Percentiles rank a stretch among this genome's conserved stretches.
Evolutionary conservation across 2,797 vertebrate species (phyloP).

Genomic region (Catamblyrhynchus diadema): DNA sequence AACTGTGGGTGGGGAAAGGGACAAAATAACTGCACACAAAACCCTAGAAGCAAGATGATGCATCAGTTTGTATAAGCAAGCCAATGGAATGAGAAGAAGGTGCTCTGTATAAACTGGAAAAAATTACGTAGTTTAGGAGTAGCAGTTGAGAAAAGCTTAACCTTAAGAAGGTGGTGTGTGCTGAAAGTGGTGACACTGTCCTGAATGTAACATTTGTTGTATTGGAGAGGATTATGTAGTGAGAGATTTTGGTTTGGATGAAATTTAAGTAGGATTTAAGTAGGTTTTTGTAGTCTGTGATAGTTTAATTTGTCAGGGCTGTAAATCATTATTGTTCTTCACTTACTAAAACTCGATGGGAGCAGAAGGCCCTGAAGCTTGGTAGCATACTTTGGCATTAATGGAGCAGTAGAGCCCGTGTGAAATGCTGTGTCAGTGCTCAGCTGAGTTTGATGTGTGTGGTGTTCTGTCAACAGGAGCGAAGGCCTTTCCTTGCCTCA

Average conservation of each 20-base stretch:
- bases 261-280: not conserved
- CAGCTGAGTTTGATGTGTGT: not conserved
- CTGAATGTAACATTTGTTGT: accelerated
- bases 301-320: not conserved
- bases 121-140: not conserved
- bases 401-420: not conserved
- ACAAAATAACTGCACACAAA: not conserved
- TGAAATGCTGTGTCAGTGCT: not conserved
- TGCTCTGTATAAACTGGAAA: not conserved
- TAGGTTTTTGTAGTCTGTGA: not conserved
- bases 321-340: accelerated
- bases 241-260: not conserved
- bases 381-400: not conserved
- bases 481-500: conserved; percentile 91
- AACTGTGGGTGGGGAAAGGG: not conserved
- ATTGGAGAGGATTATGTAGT: not conserved
- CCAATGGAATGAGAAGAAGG: not conserved
- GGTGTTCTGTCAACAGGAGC: conserved; percentile 78
- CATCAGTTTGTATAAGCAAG: not conserved
- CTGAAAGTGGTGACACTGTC: not conserved
- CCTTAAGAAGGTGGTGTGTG: not conserved
- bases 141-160: not conserved
- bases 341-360: accelerated
- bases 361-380: not conserved
- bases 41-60: not conserved